These are phyloP conservation scores for Dendrolimus pini DNA, from an alignment of 2,888 invertebrate species.

Conservation along the genomic window DNA sequence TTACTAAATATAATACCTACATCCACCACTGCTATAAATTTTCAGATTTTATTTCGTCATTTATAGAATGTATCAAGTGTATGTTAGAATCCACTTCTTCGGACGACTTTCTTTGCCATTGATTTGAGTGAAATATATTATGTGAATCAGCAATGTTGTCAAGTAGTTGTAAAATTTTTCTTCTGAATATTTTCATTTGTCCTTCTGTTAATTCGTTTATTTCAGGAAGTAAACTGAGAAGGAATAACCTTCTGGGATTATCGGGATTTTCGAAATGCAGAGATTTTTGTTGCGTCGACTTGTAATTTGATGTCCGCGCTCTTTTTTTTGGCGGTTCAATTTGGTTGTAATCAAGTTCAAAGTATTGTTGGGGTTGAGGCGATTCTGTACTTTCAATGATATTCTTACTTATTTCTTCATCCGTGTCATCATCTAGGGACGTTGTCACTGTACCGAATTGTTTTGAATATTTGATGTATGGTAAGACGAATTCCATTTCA, in stretches of 20 bases:
- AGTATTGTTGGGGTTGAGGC: slow-evolving; percentile 12
- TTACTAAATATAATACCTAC: too few relatives aligned
- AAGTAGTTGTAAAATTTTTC: slow-evolving; percentile 29
- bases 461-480: slow-evolving; percentile 26
- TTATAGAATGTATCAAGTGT: too few relatives aligned
- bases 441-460: slow-evolving; percentile 10
- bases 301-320: slow-evolving; percentile 4
- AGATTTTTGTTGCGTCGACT: slow-evolving; percentile 9
- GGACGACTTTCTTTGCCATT: too few relatives aligned
- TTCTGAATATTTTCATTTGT: slow-evolving; percentile 36
- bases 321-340: slow-evolving; percentile 9
- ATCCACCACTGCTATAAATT: too few relatives aligned
- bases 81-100: too few relatives aligned
- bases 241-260: slow-evolving; percentile 27
- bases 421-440: slow-evolving; percentile 22
- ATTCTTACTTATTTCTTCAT: slow-evolving; percentile 21
- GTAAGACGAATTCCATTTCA: slow-evolving; percentile 37
- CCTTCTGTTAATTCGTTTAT: slow-evolving; percentile 28
- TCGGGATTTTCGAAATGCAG: slow-evolving; percentile 15
- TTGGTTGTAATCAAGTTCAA: slow-evolving; percentile 13
- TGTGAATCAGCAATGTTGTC: slow-evolving; percentile 18
- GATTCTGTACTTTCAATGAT: slow-evolving; percentile 10
- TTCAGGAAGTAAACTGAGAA: slow-evolving; percentile 35
- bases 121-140: slow-evolving; percentile 7
- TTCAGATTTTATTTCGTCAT: too few relatives aligned